Percentiles rank a stretch among this genome's conserved stretches.
Conservation (phyloP, 2,113 vertebrate species). For the Burhinus bistriatus region DNA sequence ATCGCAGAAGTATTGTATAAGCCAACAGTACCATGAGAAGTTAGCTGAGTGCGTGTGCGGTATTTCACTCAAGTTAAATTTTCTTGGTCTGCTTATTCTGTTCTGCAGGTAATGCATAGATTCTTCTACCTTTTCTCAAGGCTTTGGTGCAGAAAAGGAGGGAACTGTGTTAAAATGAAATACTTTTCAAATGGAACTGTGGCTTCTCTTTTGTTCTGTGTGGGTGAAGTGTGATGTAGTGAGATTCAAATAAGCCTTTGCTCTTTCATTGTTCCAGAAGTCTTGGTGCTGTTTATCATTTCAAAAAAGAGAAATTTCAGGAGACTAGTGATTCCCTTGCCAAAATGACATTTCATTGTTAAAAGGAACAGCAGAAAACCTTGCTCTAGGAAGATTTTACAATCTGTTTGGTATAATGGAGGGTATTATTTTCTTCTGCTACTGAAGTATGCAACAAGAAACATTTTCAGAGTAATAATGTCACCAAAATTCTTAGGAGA, state of each 20-base stretch:
- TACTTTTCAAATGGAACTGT: background rate
- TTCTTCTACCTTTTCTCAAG: background rate
- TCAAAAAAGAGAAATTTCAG: background rate
- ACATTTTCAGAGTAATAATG: background rate
- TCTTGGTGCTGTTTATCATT: background rate
- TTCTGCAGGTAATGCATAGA: background rate
- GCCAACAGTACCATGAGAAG: background rate
- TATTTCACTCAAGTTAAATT: background rate
- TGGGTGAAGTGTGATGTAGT: background rate
- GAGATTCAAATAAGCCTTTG: background rate
- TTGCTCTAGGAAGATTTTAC: background rate
- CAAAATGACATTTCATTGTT: background rate
- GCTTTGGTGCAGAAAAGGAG: background rate
- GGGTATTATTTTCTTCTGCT: background rate
- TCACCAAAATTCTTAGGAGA: background rate
- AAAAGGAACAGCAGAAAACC: background rate
- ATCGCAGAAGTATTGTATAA: background rate
- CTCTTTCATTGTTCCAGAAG: background rate
- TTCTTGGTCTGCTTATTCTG: background rate
- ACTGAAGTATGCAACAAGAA: background rate
- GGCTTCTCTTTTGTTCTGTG: background rate
- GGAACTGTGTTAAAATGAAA: background rate
- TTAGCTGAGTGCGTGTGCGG: fast-evolving
- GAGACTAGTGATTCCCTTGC: background rate
- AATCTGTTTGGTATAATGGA: background rate